Conservation (phyloP, 2,888 invertebrate species). For the Drosophila heteroneura region DNA sequence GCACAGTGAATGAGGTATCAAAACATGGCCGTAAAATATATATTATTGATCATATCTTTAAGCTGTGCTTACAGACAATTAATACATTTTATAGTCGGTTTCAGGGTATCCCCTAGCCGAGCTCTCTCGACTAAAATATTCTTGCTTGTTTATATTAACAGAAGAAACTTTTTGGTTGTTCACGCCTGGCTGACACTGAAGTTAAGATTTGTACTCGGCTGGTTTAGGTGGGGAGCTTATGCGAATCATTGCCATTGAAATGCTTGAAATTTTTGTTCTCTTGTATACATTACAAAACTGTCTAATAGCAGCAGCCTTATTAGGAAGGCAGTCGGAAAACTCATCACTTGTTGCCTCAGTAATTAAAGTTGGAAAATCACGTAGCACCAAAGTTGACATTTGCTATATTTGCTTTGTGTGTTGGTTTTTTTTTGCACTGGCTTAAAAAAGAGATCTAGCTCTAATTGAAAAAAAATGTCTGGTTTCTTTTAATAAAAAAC, state of each 20-base stretch:
- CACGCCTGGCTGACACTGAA: slow-evolving; percentile 18
- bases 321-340: neutral
- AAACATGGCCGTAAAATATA: neutral
- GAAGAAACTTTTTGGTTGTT: slow-evolving; percentile 12
- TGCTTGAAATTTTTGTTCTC: slow-evolving; percentile 19
- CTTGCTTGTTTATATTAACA: slow-evolving; percentile 15
- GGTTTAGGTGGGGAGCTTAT: slow-evolving; percentile 1
- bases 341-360: slow-evolving; percentile 44
- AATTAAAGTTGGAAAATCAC: slow-evolving; percentile 31
- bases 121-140: neutral
- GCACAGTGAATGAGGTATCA: neutral
- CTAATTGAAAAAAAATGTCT: slow-evolving; percentile 18
- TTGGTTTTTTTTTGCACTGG: neutral
- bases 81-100: neutral
- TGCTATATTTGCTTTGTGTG: neutral
- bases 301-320: neutral
- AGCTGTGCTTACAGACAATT: neutral
- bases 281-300: neutral
- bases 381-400: slow-evolving; percentile 8
- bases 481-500: neutral
- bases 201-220: slow-evolving; percentile 14
- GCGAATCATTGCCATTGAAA: slow-evolving; percentile 10
- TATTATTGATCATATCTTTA: neutral
- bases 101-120: neutral
- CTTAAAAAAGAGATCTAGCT: neutral